phyloP scores from a whole-genome alignment of 2,888 invertebrate genomes.

The Sclerodermus sp. region DNA sequence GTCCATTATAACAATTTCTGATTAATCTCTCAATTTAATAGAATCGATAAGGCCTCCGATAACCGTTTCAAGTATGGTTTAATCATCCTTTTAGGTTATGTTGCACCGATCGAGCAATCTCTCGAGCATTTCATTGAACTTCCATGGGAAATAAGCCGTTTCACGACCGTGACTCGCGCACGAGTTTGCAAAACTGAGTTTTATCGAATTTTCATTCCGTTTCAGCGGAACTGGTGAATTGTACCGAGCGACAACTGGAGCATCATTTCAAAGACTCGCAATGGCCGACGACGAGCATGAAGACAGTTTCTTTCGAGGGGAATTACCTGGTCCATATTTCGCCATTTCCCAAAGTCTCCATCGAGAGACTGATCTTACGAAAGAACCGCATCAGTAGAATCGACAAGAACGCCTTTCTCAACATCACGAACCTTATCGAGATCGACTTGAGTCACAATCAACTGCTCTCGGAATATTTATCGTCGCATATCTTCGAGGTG shows the following conservation, averaged over 20 bases:
- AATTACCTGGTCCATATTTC: constrained; percentile 55
- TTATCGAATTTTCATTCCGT: not conserved
- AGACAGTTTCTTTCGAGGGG: constrained; percentile 38
- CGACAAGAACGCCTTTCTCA: constrained; percentile 65
- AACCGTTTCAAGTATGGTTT: too few relatives aligned
- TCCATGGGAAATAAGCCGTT: too few relatives aligned
- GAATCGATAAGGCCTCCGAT: too few relatives aligned
- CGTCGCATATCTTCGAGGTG: constrained; percentile 72
- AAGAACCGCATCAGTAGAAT: constrained; percentile 68
- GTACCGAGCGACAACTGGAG: constrained; percentile 59
- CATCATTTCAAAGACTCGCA: constrained; percentile 61
- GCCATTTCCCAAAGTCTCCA: constrained; percentile 60
- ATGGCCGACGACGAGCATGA: constrained; percentile 59
- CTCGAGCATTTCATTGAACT: too few relatives aligned
- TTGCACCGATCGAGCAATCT: not conserved
- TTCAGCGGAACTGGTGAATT: constrained; percentile 57
- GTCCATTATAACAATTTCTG: too few relatives aligned
- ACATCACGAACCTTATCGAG: constrained; percentile 65
- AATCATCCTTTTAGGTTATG: too few relatives aligned
- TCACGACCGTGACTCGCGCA: too few relatives aligned
- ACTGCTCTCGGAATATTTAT: constrained; percentile 63
- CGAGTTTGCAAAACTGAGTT: too few relatives aligned
- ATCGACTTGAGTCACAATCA: constrained; percentile 74
- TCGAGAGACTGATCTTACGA: constrained; percentile 66
- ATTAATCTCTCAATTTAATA: too few relatives aligned